Conservation (phyloP, 1,140 invertebrate species). For the Pogonomyrmex californicus region DNA sequence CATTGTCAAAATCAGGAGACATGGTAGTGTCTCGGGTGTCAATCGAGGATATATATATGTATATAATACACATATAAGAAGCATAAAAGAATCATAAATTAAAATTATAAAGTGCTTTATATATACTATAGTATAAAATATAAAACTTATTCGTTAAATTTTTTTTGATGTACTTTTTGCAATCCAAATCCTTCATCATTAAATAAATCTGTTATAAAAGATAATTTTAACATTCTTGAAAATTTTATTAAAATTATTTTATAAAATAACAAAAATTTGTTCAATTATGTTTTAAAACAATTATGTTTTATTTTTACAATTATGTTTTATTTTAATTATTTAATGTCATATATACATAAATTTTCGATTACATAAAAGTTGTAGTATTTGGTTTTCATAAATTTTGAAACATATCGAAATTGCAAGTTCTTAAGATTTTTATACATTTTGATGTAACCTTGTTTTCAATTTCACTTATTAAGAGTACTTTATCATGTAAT, state of each 20-base stretch:
- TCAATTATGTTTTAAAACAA: neutral
- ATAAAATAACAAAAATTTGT: neutral
- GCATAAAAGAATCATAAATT: neutral
- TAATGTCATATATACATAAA: neutral
- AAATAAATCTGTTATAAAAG: neutral
- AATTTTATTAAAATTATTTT: neutral
- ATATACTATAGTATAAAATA: neutral
- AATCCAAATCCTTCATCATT: neutral
- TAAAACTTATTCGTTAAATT: neutral
- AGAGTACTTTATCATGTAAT: neutral
- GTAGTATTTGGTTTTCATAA: neutral
- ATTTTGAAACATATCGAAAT: neutral
- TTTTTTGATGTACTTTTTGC: neutral
- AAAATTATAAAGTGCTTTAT: neutral
- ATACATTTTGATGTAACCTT: neutral
- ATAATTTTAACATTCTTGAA: neutral
- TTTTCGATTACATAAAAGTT: neutral
- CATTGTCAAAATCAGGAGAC: neutral
- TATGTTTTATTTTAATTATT: neutral
- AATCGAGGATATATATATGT: neutral
- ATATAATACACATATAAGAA: neutral
- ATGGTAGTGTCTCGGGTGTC: too few species aligned
- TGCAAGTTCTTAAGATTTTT: neutral
- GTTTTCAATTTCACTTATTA: neutral
- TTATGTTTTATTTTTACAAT: neutral